Evolutionary conservation across 2,797 vertebrate species (phyloP).

Genomic region (Luscinia luscinia): DNA sequence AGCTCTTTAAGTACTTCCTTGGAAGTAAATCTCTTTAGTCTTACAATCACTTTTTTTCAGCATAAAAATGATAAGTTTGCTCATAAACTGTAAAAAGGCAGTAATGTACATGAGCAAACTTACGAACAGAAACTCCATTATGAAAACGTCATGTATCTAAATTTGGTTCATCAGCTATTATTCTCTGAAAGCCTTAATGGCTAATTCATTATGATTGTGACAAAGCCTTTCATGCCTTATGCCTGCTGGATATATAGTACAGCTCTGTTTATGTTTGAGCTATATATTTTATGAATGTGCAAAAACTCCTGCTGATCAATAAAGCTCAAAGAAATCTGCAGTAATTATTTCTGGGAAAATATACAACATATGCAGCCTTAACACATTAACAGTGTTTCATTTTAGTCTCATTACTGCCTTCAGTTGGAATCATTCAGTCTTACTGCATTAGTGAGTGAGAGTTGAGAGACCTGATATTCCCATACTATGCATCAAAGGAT

Average conservation of each 20-base stretch:
- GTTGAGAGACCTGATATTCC: background rate
- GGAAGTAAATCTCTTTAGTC: constrained; percentile 22
- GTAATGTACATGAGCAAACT: constrained; percentile 22
- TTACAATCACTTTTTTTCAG: background rate
- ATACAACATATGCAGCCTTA: constrained; percentile 9
- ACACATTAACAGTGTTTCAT: constrained; percentile 14
- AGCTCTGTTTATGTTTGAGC: constrained; percentile 10
- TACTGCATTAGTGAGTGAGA: background rate
- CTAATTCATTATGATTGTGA: constrained; percentile 19
- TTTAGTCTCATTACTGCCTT: constrained; percentile 27
- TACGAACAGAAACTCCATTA: constrained; percentile 14
- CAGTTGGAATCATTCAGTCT: background rate
- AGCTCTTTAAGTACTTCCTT: background rate
- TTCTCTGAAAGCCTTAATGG: constrained; percentile 31
- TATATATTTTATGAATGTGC: background rate
- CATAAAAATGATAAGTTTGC: constrained; percentile 51
- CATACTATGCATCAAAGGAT: background rate
- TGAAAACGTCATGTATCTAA: constrained; percentile 24
- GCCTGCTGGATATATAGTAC: background rate
- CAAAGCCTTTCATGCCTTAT: background rate
- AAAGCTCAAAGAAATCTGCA: constrained; percentile 24
- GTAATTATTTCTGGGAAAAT: constrained; percentile 46
- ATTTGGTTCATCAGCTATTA: constrained; percentile 43
- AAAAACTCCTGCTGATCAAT: constrained; percentile 28
- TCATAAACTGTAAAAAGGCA: constrained; percentile 55